Evolutionary conservation across 2,888 invertebrate species (phyloP).

Genomic region (Cryptus viduatorius): DNA sequence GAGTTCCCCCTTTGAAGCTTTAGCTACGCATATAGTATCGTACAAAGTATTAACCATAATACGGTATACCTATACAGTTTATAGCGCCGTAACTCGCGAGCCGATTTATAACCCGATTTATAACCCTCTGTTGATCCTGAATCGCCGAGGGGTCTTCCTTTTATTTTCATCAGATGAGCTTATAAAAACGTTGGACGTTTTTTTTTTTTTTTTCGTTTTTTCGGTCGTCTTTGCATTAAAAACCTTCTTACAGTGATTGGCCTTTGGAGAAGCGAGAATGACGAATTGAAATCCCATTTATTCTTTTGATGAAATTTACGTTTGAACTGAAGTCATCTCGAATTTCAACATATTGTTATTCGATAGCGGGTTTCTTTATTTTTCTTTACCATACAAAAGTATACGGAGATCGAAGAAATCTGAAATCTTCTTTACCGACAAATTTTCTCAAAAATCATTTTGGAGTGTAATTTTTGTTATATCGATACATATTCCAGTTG

Average conservation of each 20-base stretch:
- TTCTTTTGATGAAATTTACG: too few species aligned
- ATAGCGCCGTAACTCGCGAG: slow-evolving; percentile 9
- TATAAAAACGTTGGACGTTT: slow-evolving; percentile 36
- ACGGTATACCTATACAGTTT: not conserved
- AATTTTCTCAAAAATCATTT: too few species aligned
- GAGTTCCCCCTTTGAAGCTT: slow-evolving; percentile 23
- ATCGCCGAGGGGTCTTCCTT: slow-evolving; percentile 25
- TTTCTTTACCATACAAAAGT: too few species aligned
- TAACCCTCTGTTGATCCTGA: slow-evolving; percentile 52
- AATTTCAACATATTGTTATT: too few species aligned
- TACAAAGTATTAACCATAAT: slow-evolving; percentile 7
- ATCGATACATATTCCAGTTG: too few species aligned
- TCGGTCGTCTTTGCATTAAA: not conserved
- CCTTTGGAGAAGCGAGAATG: not conserved
- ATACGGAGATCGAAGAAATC: too few species aligned
- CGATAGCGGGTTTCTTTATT: too few species aligned
- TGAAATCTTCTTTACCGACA: too few species aligned
- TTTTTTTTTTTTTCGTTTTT: slow-evolving; percentile 13
- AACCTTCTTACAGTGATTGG: slow-evolving; percentile 21
- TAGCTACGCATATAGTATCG: slow-evolving; percentile 28
- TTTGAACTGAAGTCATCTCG: too few species aligned
- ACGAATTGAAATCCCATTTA: too few species aligned
- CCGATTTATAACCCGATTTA: slow-evolving; percentile 66
- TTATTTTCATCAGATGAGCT: slow-evolving; percentile 9
- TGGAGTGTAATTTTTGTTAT: too few species aligned